A percentile compares a stretch with the other conserved stretches of the same genome.
These are phyloP conservation scores for Phodopus roborovskii DNA, from an alignment of 2,113 vertebrate species.

Conservation along the genomic window DNA sequence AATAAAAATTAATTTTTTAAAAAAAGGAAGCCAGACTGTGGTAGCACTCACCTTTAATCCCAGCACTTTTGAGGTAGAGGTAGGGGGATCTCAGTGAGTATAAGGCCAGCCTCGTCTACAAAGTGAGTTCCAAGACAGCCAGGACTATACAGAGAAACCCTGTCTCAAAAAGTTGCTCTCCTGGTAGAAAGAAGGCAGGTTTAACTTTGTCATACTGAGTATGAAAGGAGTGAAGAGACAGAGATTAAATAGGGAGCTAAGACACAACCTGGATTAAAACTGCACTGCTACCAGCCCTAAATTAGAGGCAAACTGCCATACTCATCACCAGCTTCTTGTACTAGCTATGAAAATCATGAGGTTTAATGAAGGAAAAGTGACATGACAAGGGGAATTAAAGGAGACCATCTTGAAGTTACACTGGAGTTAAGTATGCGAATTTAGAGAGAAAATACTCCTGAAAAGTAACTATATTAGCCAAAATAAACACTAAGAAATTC, in stretches of 20 bases:
- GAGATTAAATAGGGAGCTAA: not conserved
- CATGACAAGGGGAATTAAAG: not conserved
- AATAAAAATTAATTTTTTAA: too few relatives aligned
- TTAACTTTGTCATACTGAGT: not conserved
- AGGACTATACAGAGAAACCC: too few relatives aligned
- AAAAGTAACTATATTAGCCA: not conserved
- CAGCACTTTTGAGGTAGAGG: too few relatives aligned
- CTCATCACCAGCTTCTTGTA: not conserved
- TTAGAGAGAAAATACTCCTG: not conserved
- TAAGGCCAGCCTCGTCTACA: too few relatives aligned
- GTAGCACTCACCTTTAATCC: too few relatives aligned
- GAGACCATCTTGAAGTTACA: not conserved
- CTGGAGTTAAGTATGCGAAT: not conserved
- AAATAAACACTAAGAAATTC: not conserved
- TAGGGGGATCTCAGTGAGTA: too few relatives aligned
- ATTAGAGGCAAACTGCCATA: not conserved
- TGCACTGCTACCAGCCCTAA: not conserved
- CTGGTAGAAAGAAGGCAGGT: not conserved
- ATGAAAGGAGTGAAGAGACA: not conserved
- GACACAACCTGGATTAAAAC: conserved; percentile 14
- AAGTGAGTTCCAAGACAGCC: too few relatives aligned
- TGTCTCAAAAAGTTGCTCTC: not conserved
- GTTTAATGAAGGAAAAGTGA: not conserved
- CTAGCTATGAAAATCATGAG: not conserved
- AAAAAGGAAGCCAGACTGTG: too few relatives aligned